phyloP scores from a whole-genome alignment of 2,888 invertebrate genomes.

The Tortrix viridana region DNA sequence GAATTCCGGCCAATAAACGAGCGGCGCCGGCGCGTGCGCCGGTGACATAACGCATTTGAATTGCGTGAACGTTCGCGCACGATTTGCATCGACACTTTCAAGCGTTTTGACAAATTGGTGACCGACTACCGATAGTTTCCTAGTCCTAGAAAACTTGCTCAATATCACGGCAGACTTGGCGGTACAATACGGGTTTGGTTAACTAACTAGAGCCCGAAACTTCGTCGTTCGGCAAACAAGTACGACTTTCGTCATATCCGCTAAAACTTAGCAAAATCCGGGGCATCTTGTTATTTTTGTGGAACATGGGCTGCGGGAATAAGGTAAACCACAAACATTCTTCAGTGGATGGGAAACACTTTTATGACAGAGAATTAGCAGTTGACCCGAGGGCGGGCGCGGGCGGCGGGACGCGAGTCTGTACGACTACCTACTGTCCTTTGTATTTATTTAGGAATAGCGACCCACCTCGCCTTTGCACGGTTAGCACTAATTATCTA shows the following conservation, averaged over 20 bases:
- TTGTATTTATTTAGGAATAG: background rate
- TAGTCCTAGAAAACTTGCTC: background rate
- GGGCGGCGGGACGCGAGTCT: background rate
- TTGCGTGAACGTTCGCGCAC: slow-evolving; percentile 19
- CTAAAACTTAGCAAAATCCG: background rate
- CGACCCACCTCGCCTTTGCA: too few species aligned
- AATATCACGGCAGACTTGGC: slow-evolving; percentile 5
- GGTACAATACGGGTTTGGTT: background rate
- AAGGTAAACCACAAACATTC: slow-evolving; percentile 3
- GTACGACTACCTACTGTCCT: background rate
- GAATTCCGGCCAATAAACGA: slow-evolving; percentile 7
- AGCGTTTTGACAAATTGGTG: slow-evolving; percentile 29
- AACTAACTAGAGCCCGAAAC: background rate
- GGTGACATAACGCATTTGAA: slow-evolving; percentile 33
- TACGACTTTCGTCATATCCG: background rate
- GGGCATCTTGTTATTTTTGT: slow-evolving; percentile 10
- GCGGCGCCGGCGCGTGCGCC: slow-evolving; percentile 7
- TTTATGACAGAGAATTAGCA: slow-evolving; percentile 4
- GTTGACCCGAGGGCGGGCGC: background rate
- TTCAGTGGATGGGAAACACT: slow-evolving; percentile 16
- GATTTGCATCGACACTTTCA: slow-evolving; percentile 19
- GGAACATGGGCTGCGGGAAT: slow-evolving; percentile 5
- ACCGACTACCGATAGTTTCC: slow-evolving; percentile 13
- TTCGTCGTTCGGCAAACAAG: background rate
- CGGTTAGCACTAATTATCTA: too few species aligned